Evolutionary conservation across 2,797 vertebrate genomes (phyloP).

Genomic region (Eleutherodactylus coqui): DNA sequence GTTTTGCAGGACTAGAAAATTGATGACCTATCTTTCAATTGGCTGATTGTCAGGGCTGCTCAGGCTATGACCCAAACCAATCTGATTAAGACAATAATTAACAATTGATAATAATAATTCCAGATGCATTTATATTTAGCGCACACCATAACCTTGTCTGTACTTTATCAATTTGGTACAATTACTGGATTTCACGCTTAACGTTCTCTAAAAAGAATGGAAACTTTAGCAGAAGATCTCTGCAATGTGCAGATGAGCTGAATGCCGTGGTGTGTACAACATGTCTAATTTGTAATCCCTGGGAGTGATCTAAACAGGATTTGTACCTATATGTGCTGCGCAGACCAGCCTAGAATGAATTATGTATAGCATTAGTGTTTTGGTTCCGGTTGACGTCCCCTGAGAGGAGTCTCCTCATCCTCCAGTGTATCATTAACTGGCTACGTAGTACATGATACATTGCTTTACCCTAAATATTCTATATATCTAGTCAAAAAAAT

Average conservation of each 20-base stretch:
- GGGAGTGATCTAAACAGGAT: constrained; percentile 17
- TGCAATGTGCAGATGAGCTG: not conserved
- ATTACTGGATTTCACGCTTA: not conserved
- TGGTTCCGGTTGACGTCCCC: constrained; percentile 18
- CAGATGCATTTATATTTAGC: not conserved
- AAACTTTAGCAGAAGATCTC: not conserved
- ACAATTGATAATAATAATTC: not conserved
- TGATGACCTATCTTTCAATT: not conserved
- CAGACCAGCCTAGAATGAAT: constrained; percentile 28
- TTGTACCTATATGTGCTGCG: constrained; percentile 5
- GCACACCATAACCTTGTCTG: not conserved
- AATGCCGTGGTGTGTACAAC: not conserved
- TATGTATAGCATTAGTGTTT: constrained; percentile 31
- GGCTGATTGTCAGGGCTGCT: not conserved
- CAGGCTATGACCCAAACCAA: not conserved
- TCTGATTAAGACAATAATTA: not conserved
- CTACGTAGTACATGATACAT: constrained; percentile 37
- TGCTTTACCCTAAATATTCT: constrained; percentile 24
- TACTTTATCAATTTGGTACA: too few relatives aligned
- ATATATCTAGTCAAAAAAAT: constrained; percentile 35
- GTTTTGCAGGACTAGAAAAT: not conserved
- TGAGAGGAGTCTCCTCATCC: constrained; percentile 30
- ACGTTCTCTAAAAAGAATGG: not conserved
- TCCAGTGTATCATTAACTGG: constrained; percentile 38
- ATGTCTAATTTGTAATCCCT: constrained; percentile 32